phyloP scores from a whole-genome alignment of 2,888 invertebrate genomes.

The Zeuzera pyrina region DNA sequence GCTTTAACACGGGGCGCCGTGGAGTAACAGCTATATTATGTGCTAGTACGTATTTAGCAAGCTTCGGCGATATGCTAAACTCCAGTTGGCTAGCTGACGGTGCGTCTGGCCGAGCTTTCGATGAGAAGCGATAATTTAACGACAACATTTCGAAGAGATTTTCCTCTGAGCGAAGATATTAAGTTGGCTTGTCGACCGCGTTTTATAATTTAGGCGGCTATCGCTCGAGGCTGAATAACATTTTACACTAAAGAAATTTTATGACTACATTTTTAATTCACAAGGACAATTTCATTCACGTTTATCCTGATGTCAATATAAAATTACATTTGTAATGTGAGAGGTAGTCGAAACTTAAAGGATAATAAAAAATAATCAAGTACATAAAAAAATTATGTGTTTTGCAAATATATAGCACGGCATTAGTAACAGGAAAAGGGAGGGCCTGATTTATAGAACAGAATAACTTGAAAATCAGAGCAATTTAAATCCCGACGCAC shows the following conservation, averaged over 20 bases:
- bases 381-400: too few relatives aligned
- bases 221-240: conserved; percentile 3
- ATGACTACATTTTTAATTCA: too few relatives aligned
- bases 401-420: conserved; percentile 25
- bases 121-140: conserved; percentile 59
- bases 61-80: conserved; percentile 60
- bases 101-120: conserved; percentile 47
- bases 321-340: background rate
- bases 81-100: conserved; percentile 43
- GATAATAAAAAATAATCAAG: too few relatives aligned
- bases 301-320: background rate
- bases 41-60: conserved; percentile 42
- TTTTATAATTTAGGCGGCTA: conserved; percentile 24
- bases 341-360: background rate
- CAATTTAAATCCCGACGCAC: conserved; percentile 43
- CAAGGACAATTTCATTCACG: too few relatives aligned
- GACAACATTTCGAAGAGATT: conserved; percentile 45
- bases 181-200: conserved; percentile 36
- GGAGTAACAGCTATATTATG: conserved; percentile 47
- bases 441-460: conserved; percentile 30
- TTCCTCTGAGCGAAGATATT: conserved; percentile 44
- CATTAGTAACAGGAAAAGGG: conserved; percentile 24
- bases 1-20: conserved; percentile 48
- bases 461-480: conserved; percentile 29
- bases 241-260: conserved; percentile 4